Base-by-base conservation (phyloP, 2,113 vertebrate genomes). In the Clarias gariepinus region DNA sequence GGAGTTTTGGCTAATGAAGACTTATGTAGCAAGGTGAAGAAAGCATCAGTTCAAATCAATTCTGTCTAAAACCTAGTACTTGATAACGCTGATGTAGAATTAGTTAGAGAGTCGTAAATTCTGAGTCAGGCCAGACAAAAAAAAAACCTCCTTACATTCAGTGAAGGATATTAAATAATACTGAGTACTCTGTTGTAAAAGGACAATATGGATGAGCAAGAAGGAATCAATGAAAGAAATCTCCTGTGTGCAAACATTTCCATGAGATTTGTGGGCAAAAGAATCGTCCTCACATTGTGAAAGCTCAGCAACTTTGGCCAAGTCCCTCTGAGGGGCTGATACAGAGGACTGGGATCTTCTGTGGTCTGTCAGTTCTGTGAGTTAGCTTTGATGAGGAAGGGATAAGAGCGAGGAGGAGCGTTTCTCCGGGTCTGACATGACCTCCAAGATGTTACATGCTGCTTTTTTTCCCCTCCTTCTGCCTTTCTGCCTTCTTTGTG, bases 51-150 rank as follows among this genome's bases (percentile, higher is more conserved):
- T 58, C 85, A 86, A 82, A 91, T 92, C 89, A 90, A 91, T 90
- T 87, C 86, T 64, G 25, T 64, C 64, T 87, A 66, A 85, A 84
- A 84, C 68, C 60, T 15, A 52, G 80, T 36, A 79, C 73, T 89
- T 77, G 90, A 91, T 92, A 90, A 90, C 85, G 86, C 87, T 91
- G 87, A 82, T 89, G 89, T 86, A 85, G 83, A 91, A 92, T 90
- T 91, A 91, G 89, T 82, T 36, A 55, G 85, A 61, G 9, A 82
- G 85, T 82, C 58, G 63, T 91, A 88, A 90, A 88, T 90, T 88
- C 71, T 83, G 71, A 76, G 76, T 83, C 19, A 23, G 36, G 64
- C 47, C 47, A 79, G 86, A 86, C 21, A 66, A 71, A 83, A 78
- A 86, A 73, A 53, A 69, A 74, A 63, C 12, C 28, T 71, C 60